Percentiles rank a stretch among this genome's conserved stretches.
Conservation (phyloP, 2,888 invertebrate species). For the Nomada hirtipes region DNA sequence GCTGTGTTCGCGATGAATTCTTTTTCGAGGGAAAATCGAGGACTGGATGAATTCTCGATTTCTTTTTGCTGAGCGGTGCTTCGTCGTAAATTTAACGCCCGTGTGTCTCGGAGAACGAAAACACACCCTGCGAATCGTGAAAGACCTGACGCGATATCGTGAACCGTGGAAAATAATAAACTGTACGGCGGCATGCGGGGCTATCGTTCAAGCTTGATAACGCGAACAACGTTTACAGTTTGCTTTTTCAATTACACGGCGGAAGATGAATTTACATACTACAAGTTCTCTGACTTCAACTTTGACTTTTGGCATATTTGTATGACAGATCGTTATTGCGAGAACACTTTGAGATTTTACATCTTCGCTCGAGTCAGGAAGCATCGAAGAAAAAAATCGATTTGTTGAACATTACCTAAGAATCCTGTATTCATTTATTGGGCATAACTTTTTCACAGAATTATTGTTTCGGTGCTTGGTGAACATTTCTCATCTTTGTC, state of each 20-base stretch:
- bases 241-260: conserved; percentile 64
- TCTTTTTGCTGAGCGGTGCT: neutral
- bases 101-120: conserved; percentile 1
- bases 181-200: conserved; percentile 24
- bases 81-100: conserved; percentile 15
- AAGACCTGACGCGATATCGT: conserved; percentile 26
- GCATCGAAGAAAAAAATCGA: too few species aligned
- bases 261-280: conserved; percentile 65
- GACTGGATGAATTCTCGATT: neutral
- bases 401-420: neutral
- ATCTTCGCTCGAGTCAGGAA: too few species aligned
- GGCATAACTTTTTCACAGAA: too few species aligned
- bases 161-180: conserved; percentile 41
- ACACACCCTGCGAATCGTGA: conserved; percentile 18
- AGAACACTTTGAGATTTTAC: too few species aligned
- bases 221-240: conserved; percentile 46
- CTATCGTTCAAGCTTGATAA: conserved; percentile 44
- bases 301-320: conserved; percentile 45
- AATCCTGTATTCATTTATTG: neutral
- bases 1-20: too few species aligned
- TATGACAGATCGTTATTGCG: conserved; percentile 12
- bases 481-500: too few species aligned
- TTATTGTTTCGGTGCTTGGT: too few species aligned
- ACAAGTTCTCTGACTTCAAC: conserved; percentile 59
- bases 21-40: neutral